Evolutionary conservation across 2,113 vertebrate species (phyloP).

Genomic region (Syngnathus scovelli): DNA sequence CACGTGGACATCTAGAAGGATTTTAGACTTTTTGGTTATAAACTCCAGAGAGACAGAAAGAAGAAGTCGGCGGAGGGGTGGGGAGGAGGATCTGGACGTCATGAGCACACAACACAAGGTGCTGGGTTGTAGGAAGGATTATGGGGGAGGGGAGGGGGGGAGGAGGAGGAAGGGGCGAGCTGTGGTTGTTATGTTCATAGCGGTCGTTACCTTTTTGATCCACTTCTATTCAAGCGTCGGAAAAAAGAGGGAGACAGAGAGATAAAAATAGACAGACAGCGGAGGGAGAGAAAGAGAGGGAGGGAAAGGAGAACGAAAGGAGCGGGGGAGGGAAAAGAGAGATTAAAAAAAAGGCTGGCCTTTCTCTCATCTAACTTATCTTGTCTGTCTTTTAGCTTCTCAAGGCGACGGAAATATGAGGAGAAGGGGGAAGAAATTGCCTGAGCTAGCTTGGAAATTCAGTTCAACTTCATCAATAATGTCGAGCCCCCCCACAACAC

Average conservation of each 20-base stretch:
- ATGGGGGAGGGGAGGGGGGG: slow-evolving; percentile 31
- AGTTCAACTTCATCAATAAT: slow-evolving; percentile 52
- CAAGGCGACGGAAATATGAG: slow-evolving; percentile 27
- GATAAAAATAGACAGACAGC: slow-evolving; percentile 68
- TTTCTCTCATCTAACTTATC: slow-evolving; percentile 67
- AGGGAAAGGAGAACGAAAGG: slow-evolving; percentile 81
- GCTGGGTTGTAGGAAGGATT: slow-evolving; percentile 76
- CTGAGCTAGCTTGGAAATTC: slow-evolving; percentile 61
- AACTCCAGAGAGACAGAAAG: slow-evolving; percentile 55
- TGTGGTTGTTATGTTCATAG: slow-evolving; percentile 84
- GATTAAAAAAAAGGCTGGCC: slow-evolving; percentile 84
- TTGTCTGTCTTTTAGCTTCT: slow-evolving; percentile 60
- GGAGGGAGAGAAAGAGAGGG: slow-evolving; percentile 58
- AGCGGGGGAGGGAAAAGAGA: slow-evolving; percentile 84
- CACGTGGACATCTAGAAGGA: slow-evolving; percentile 70
- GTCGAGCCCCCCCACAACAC: slow-evolving; percentile 56
- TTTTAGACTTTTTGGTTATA: slow-evolving; percentile 74
- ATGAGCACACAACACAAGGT: slow-evolving; percentile 87
- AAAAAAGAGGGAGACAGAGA: slow-evolving; percentile 84
- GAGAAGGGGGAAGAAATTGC: slow-evolving; percentile 66
- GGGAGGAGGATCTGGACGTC: slow-evolving; percentile 76
- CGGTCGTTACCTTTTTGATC: slow-evolving; percentile 98
- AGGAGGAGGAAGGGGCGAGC: slow-evolving; percentile 67
- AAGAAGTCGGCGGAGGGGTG: slow-evolving; percentile 53
- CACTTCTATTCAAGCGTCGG: slow-evolving; percentile 99